phyloP scores from a whole-genome alignment of 2,888 invertebrate species.

The Synanthedon vespiformis region DNA sequence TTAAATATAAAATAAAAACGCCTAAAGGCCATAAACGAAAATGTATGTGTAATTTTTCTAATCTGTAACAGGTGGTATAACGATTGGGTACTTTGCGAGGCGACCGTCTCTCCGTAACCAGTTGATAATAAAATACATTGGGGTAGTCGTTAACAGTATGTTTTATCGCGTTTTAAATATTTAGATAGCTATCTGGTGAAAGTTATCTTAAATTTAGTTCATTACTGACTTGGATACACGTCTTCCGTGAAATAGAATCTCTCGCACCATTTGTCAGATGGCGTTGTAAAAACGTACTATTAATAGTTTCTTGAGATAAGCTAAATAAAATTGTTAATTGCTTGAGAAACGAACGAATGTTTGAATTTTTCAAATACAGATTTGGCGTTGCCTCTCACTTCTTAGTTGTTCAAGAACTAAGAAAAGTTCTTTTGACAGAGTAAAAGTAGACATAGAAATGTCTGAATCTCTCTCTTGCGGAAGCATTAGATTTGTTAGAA shows the following conservation, averaged over 20 bases:
- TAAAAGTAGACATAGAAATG: no score
- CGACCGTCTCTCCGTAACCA: slow-evolving; percentile 28
- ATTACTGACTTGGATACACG: slow-evolving; percentile 27
- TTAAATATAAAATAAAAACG: slow-evolving; percentile 51
- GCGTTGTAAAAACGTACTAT: no score
- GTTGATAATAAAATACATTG: slow-evolving; percentile 52
- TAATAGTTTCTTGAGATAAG: not conserved
- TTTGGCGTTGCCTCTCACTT: no score
- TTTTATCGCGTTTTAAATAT: slow-evolving; percentile 67
- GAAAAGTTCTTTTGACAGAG: no score
- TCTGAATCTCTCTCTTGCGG: no score
- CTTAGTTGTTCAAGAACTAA: no score
- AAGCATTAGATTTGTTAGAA: no score
- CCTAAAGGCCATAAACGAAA: slow-evolving; percentile 44
- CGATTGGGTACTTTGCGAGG: slow-evolving; percentile 8
- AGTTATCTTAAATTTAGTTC: slow-evolving; percentile 56
- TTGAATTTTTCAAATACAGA: not conserved
- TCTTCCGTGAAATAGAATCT: slow-evolving; percentile 46
- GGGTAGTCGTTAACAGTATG: slow-evolving; percentile 62
- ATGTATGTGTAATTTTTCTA: slow-evolving; percentile 51
- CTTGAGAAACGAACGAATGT: no score
- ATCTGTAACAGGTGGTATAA: slow-evolving; percentile 42
- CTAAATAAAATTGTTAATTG: not conserved
- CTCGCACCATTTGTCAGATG: slow-evolving; percentile 10
- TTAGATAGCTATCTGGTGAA: slow-evolving; percentile 65